A percentile compares a stretch with the other conserved stretches of the same genome.
Evolutionary conservation across 2,113 vertebrate species (phyloP).

Genomic region (Sinocyclocheilus anophthalmus): DNA sequence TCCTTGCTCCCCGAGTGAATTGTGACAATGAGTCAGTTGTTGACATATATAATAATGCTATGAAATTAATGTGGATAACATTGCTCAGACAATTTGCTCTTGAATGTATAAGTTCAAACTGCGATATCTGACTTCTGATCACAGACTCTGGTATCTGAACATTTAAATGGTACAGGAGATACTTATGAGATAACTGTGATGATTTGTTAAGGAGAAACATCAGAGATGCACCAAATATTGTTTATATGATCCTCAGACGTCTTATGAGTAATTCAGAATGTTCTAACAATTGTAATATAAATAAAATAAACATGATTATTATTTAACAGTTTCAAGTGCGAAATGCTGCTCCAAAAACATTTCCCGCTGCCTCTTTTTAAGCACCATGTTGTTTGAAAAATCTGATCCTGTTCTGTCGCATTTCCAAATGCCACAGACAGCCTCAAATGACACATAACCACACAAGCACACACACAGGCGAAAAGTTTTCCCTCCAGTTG

Average conservation of each 20-base stretch:
- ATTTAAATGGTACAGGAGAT: background rate
- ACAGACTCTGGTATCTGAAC: background rate
- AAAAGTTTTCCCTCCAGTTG: slow-evolving; percentile 19
- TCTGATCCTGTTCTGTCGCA: background rate
- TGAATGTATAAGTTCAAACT: background rate
- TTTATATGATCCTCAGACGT: background rate
- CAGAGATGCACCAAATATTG: background rate
- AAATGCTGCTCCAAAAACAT: background rate
- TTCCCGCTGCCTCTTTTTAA: background rate
- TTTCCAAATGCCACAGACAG: slow-evolving; percentile 11
- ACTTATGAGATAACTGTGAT: background rate
- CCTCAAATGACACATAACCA: background rate
- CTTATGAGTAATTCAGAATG: background rate
- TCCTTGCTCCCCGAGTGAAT: too few species aligned
- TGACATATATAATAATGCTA: background rate
- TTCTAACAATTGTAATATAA: background rate
- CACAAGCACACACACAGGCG: background rate
- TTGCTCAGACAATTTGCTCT: background rate
- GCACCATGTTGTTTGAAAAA: background rate
- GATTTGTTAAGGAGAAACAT: background rate
- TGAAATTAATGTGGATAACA: background rate
- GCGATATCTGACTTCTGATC: background rate
- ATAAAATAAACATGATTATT: background rate
- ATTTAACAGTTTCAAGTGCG: background rate
- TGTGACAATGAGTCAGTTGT: background rate